phyloP scores from a whole-genome alignment of 2,113 vertebrate genomes.

The Himantopus leucocephalus region DNA sequence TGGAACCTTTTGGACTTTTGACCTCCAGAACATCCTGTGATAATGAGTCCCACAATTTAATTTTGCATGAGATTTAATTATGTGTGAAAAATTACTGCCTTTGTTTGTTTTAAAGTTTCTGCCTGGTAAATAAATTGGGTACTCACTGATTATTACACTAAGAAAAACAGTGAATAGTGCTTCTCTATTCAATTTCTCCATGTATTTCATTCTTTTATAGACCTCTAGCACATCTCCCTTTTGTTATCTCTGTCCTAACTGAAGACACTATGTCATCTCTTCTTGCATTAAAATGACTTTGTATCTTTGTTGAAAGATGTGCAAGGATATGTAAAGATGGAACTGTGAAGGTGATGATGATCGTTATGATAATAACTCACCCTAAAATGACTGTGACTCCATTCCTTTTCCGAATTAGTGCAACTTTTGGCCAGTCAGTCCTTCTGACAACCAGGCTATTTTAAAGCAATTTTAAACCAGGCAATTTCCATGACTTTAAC shows the following conservation, averaged over 20 bases:
- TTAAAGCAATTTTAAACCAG: not conserved
- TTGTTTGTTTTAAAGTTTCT: slow-evolving; percentile 34
- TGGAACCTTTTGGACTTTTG: slow-evolving; percentile 14
- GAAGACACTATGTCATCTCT: not conserved
- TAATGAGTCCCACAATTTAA: slow-evolving; percentile 4
- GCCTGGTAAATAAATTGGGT: slow-evolving; percentile 15
- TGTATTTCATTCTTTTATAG: not conserved
- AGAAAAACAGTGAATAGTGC: not conserved
- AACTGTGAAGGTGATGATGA: not conserved
- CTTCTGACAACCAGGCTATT: not conserved
- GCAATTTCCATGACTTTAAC: not conserved
- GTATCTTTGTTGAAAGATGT: not conserved
- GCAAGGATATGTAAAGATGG: not conserved
- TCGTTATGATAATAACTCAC: not conserved
- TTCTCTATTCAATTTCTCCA: not conserved
- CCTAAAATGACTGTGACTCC: not conserved
- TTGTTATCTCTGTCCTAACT: not conserved
- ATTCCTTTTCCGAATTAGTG: not conserved
- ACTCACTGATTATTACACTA: not conserved
- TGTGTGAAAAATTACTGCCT: slow-evolving; percentile 38
- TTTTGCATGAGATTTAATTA: slow-evolving; percentile 17
- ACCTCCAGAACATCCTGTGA: slow-evolving; percentile 3
- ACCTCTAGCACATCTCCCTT: not conserved
- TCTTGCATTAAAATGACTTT: not conserved
- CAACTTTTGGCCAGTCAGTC: not conserved